phyloP scores from a whole-genome alignment of 2,113 vertebrate species.

The Camelus bactrianus region DNA sequence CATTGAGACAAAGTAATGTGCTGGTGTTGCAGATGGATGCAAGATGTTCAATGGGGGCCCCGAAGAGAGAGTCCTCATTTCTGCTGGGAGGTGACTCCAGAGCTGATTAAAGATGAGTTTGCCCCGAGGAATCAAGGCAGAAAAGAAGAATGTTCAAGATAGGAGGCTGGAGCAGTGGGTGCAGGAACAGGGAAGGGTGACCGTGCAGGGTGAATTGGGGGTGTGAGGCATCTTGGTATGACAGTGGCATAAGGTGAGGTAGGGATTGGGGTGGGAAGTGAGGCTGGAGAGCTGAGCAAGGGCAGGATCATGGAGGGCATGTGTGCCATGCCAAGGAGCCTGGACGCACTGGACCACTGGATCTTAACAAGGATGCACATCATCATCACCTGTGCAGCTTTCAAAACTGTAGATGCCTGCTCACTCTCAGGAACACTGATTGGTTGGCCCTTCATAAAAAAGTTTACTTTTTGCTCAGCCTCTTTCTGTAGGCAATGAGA shows the following conservation, averaged over 20 bases:
- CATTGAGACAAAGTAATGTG: conserved; percentile 5
- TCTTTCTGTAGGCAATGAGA: background rate
- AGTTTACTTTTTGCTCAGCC: background rate
- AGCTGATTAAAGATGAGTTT: background rate
- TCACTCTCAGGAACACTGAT: background rate
- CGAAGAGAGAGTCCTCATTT: background rate
- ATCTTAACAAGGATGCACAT: background rate
- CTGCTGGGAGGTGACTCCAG: background rate
- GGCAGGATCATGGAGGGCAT: background rate
- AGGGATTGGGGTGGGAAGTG: background rate
- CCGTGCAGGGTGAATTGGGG: background rate
- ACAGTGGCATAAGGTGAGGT: background rate
- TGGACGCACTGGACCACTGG: background rate
- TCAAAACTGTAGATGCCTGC: background rate
- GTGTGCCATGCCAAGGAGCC: background rate
- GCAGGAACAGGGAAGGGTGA: background rate
- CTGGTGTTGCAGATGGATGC: background rate
- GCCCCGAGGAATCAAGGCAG: background rate
- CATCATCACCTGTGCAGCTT: background rate
- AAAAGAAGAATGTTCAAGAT: background rate
- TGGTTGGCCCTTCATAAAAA: background rate
- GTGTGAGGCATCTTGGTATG: background rate
- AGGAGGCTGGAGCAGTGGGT: too few relatives aligned
- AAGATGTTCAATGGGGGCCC: background rate
- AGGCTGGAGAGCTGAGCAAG: background rate